Evolutionary conservation across 1,140 invertebrate species (phyloP).

Genomic region (Meloidogyne floridensis): DNA sequence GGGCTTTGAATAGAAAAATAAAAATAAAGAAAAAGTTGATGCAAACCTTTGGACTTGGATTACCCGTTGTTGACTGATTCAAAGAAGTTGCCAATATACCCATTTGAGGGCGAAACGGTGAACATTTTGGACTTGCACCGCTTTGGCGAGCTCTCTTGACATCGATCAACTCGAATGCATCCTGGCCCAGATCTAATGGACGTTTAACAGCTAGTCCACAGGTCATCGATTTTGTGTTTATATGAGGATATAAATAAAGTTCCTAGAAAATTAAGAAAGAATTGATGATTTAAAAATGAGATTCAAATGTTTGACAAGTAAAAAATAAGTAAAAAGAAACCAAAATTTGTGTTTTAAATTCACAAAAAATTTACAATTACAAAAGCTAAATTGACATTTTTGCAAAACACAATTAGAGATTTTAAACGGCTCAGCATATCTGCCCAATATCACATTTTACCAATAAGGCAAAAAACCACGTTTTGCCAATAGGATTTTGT

Average conservation of each 20-base stretch:
- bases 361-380: no score
- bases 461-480: no score
- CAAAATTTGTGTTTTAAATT: no score
- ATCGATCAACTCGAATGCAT: conserved; percentile 51
- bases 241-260: background rate
- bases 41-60: conserved; percentile 17
- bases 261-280: background rate
- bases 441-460: no score
- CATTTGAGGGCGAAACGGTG: conserved; percentile 61
- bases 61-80: conserved; percentile 36
- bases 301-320: no score
- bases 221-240: conserved; percentile 49
- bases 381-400: no score
- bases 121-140: conserved; percentile 51
- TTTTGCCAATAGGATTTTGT: no score
- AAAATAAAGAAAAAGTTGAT: conserved; percentile 11
- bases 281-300: background rate
- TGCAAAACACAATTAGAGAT: no score
- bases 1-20: background rate
- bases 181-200: conserved; percentile 54
- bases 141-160: conserved; percentile 51
- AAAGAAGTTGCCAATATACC: conserved; percentile 58
- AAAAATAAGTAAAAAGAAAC: no score
- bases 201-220: conserved; percentile 60
- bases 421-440: no score